Evolutionary conservation across 2,888 invertebrate species (phyloP).

Genomic region (Augiades crinisus): DNA sequence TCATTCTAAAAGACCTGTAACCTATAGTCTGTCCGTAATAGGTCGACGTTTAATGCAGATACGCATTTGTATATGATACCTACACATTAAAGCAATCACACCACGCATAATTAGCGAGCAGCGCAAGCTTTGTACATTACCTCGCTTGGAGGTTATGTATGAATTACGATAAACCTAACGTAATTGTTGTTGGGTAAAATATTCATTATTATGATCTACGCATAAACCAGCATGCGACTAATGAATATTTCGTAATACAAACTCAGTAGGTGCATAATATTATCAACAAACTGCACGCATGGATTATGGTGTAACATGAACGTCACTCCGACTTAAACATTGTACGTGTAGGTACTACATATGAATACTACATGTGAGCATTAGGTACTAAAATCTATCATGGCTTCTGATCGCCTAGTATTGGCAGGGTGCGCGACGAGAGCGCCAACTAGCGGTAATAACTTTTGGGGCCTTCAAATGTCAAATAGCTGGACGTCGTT

Average conservation of each 20-base stretch:
- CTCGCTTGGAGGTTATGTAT: slow-evolving; percentile 1
- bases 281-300: not conserved
- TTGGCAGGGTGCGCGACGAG: too few relatives aligned
- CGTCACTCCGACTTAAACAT: too few relatives aligned
- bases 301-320: slow-evolving; percentile 43
- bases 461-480: too few relatives aligned
- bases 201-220: not conserved
- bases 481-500: too few relatives aligned
- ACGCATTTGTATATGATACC: not conserved
- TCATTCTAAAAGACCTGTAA: too few relatives aligned
- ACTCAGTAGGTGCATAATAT: not conserved
- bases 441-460: too few relatives aligned
- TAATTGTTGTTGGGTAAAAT: not conserved
- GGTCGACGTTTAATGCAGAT: not conserved
- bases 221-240: not conserved
- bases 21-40: too few relatives aligned
- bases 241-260: not conserved
- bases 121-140: not conserved
- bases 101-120: not conserved
- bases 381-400: too few relatives aligned
- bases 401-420: too few relatives aligned
- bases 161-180: not conserved
- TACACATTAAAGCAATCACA: not conserved
- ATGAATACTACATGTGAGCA: too few relatives aligned
- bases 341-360: too few relatives aligned